These are phyloP conservation scores for Oscheius sp. DNA, from an alignment of 2,888 invertebrate species.

Conservation along the genomic window DNA sequence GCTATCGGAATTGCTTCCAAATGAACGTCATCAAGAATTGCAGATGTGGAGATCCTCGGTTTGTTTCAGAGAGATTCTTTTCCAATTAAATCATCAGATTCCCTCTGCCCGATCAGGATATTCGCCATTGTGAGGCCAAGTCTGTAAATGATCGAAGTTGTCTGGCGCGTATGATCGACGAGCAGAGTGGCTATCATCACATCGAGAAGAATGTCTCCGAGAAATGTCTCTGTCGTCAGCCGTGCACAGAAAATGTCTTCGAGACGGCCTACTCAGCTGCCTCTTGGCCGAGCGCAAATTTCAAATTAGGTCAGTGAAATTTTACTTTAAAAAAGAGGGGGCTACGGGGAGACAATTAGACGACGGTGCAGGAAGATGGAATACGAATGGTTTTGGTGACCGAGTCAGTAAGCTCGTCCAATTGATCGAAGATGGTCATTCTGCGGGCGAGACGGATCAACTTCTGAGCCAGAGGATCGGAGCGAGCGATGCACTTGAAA, in stretches of 20 bases:
- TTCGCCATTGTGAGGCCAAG: conserved; percentile 60
- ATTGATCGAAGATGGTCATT: conserved; percentile 32
- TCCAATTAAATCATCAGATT: conserved; percentile 45
- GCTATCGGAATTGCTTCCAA: conserved; percentile 70
- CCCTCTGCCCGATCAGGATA: conserved; percentile 61
- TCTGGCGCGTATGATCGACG: conserved; percentile 59
- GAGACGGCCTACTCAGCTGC: conserved; percentile 70
- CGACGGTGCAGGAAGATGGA: conserved; percentile 27
- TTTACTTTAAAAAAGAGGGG: not conserved
- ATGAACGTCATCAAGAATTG: conserved; percentile 61
- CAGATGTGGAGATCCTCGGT: too few relatives aligned
- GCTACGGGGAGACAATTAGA: not conserved
- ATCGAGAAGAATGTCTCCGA: too few relatives aligned
- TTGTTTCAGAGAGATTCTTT: not conserved
- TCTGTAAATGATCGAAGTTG: conserved; percentile 58
- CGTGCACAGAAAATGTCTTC: conserved; percentile 67
- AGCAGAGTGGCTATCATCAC: conserved; percentile 66
- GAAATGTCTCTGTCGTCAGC: conserved; percentile 60
- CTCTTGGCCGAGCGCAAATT: conserved; percentile 69
- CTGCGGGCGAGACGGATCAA: conserved; percentile 41
- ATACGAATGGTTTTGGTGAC: conserved; percentile 12
- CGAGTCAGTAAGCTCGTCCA: conserved; percentile 17
- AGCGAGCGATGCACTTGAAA: conserved; percentile 42
- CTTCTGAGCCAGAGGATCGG: conserved; percentile 37
- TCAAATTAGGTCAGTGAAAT: conserved; percentile 57